Evolutionary conservation across 2,888 invertebrate genomes (phyloP).

Genomic region (Onthophagus sagittarius): DNA sequence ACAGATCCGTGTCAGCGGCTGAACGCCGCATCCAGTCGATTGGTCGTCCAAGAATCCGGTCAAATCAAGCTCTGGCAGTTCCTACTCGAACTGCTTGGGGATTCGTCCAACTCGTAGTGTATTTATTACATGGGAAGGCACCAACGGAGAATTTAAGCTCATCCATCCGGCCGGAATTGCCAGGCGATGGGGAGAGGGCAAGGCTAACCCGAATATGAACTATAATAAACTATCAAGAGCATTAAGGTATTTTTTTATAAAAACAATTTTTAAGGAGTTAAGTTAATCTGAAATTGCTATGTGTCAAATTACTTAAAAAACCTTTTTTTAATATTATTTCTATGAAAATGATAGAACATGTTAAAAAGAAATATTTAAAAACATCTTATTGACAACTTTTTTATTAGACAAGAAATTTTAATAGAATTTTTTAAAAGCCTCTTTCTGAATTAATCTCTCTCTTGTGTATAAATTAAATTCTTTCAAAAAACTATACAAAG

Average conservation of each 20-base stretch:
- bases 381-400: no score
- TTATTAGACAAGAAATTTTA: no score
- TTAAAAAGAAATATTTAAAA: no score
- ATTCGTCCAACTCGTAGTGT: conserved; percentile 80
- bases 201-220: conserved; percentile 97
- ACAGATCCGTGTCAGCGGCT: conserved; percentile 72
- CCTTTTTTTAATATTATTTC: no score
- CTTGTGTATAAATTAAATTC: no score
- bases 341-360: no score
- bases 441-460: no score
- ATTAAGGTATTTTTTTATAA: conserved; percentile 58
- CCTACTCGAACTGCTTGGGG: conserved; percentile 89
- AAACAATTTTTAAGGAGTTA: no score
- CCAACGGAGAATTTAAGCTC: conserved; percentile 93
- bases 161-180: conserved; percentile 95
- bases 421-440: no score
- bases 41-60: conserved; percentile 65
- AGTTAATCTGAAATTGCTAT: no score
- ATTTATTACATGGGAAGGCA: conserved; percentile 97
- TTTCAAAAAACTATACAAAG: no score
- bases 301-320: no score
- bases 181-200: conserved; percentile 91
- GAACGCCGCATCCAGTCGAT: conserved; percentile 64
- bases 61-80: conserved; percentile 99
- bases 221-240: conserved; percentile 95